Percentiles rank a stretch among this genome's conserved stretches.
These are phyloP conservation scores for Antedon mediterranea DNA, from an alignment of 53 echinoderm and acorn worm species.

Conservation along the genomic window DNA sequence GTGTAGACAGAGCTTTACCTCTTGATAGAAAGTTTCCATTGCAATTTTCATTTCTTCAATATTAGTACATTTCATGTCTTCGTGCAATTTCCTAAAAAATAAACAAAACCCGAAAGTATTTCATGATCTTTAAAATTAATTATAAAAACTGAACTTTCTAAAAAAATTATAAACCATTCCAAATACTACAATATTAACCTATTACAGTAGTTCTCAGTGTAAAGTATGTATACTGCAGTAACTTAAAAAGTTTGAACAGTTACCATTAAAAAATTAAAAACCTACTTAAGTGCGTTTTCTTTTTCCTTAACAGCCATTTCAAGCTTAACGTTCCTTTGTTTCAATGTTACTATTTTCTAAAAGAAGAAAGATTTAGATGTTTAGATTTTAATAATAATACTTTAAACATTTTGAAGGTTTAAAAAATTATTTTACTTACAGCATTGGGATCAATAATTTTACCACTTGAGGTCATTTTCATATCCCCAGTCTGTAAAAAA, in stretches of 20 bases:
- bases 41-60: constrained; percentile 94
- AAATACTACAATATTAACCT: too few relatives aligned
- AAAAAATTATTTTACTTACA: constrained; percentile 29
- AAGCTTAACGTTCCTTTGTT: constrained; percentile 81
- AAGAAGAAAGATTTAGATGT: too few relatives aligned
- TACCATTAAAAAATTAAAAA: neutral
- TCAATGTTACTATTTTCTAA: constrained; percentile 87
- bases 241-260: too few relatives aligned
- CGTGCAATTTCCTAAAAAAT: constrained; percentile 62
- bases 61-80: constrained; percentile 78
- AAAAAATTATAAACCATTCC: too few relatives aligned
- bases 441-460: constrained; percentile 79
- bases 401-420: neutral
- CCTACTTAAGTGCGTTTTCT: constrained; percentile 83
- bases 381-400: too few relatives aligned
- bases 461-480: constrained; percentile 67
- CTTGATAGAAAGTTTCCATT: constrained; percentile 93
- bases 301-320: constrained; percentile 85
- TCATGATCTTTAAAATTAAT: too few relatives aligned
- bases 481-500: constrained; percentile 46
- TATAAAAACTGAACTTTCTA: too few relatives aligned
- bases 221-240: too few relatives aligned
- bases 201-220: too few relatives aligned
- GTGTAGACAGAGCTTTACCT: constrained; percentile 22
- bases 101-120: neutral